These are phyloP conservation scores for Parauchenoglanis punctatus DNA, from an alignment of 2,797 vertebrate genomes.

Conservation along the genomic window DNA sequence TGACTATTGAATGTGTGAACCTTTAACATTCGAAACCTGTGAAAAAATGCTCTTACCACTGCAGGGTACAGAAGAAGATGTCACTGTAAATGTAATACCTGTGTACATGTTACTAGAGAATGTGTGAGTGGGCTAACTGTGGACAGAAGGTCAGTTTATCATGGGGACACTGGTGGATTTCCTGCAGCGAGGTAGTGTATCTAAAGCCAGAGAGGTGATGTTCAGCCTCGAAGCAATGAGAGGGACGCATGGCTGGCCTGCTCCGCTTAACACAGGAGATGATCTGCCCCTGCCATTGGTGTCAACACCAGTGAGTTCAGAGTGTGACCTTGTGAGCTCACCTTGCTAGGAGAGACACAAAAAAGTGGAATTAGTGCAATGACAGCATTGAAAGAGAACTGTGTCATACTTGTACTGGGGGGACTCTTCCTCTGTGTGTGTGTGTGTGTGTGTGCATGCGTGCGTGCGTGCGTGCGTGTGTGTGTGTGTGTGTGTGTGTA, in stretches of 20 bases:
- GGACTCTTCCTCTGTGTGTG: slow-evolving; percentile 53
- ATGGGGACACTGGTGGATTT: slow-evolving; percentile 54
- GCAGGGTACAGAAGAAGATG: slow-evolving; percentile 5
- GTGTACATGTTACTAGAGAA: slow-evolving; percentile 15
- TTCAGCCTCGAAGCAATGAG: slow-evolving; percentile 36
- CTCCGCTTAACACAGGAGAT: slow-evolving; percentile 63
- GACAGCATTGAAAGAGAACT: slow-evolving; percentile 64
- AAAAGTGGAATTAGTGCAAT: slow-evolving; percentile 70
- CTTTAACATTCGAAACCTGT: slow-evolving; percentile 10
- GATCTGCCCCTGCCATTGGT: slow-evolving; percentile 69
- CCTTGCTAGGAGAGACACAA: slow-evolving; percentile 80
- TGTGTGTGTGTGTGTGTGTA: not conserved
- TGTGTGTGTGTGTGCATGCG: slow-evolving; percentile 32
- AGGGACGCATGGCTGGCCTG: slow-evolving; percentile 61
- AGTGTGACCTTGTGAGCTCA: slow-evolving; percentile 78
- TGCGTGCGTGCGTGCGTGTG: not conserved
- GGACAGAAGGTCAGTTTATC: slow-evolving; percentile 62
- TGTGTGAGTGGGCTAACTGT: slow-evolving; percentile 61
- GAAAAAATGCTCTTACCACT: slow-evolving; percentile 36
- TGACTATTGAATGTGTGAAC: slow-evolving; percentile 16
- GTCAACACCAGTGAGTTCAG: slow-evolving; percentile 79
- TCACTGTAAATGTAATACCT: slow-evolving; percentile 16
- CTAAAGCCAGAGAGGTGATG: slow-evolving; percentile 22
- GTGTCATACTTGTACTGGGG: slow-evolving; percentile 75
- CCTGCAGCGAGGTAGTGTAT: slow-evolving; percentile 38